These are phyloP conservation scores for Acrossocheilus fasciatus DNA, from an alignment of 2,797 vertebrate genomes.

Conservation along the genomic window DNA sequence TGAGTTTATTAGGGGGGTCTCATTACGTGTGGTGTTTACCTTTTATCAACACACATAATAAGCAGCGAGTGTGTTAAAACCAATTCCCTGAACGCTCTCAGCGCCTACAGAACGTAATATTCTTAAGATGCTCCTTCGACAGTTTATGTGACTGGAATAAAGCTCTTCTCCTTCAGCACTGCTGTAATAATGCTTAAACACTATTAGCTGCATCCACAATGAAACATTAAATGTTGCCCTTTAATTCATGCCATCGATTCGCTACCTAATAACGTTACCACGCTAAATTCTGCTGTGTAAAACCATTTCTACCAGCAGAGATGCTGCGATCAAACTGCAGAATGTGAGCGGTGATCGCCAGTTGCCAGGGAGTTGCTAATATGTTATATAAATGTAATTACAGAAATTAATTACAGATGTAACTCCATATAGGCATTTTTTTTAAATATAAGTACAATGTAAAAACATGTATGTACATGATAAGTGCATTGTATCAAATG, in stretches of 20 bases:
- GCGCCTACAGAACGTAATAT: slow-evolving; percentile 13
- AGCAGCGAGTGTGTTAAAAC: slow-evolving; percentile 18
- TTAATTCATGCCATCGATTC: not conserved
- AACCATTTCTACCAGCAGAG: not conserved
- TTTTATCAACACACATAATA: slow-evolving; percentile 42
- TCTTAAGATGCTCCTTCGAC: slow-evolving; percentile 20
- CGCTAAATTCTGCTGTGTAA: not conserved
- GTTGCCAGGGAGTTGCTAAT: not conserved
- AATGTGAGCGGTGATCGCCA: not conserved
- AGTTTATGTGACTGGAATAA: slow-evolving; percentile 30
- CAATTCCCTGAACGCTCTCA: slow-evolving; percentile 7
- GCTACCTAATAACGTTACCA: not conserved
- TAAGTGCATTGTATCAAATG: too few relatives aligned
- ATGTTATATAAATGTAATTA: too few relatives aligned
- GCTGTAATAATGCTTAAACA: not conserved
- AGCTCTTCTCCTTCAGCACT: not conserved
- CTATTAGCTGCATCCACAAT: not conserved
- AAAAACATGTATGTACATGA: too few relatives aligned
- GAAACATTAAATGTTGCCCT: not conserved
- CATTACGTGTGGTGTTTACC: slow-evolving; percentile 43
- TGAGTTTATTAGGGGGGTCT: slow-evolving; percentile 36
- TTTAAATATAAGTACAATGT: too few relatives aligned
- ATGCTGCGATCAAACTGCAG: not conserved
- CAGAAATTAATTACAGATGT: too few relatives aligned
- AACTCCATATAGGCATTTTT: too few relatives aligned